Base-by-base conservation (phyloP, 2,797 vertebrate species). In the Yasuhikotakia modesta region DNA sequence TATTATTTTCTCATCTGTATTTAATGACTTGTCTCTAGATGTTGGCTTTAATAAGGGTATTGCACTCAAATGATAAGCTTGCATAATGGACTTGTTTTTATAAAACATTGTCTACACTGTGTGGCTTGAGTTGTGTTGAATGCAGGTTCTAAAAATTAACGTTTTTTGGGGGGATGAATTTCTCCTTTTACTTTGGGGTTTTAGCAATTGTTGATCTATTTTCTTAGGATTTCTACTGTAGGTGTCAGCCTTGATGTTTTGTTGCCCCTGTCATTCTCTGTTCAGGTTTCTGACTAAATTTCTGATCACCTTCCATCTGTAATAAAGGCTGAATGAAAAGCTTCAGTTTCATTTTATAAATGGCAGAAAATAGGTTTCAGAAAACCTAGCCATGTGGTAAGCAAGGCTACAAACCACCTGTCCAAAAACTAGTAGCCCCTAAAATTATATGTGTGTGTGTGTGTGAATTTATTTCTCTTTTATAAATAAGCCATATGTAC, bases 41-140 rank as follows among this genome's bases (percentile, higher is more conserved):
- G 68, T 74, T 50, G 69, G 60, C 35, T 73, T 74, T 35, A 24
- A 50, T 70, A 30, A 45, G 73, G 74, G 65, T 27, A 16, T 61
- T 57, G 16, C 58, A 73, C 53, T 78, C 35, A 61, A 7, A 43
- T 60, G 19, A 70, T 58, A 58, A 69, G 45, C 64, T 73, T 43
- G 57, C 60, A 64, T 79, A 66, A 63, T 46, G 63, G 63, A 63
- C 39, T 65, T 80, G 79, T 79, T 84, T 84, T 80, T 84, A 79
- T 73, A 64, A 82, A 85, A 76, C 78, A 43, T 78, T 71, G 65
- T 80, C 55, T 67, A 24, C 32, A 39, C 21, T 65, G 48, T 52
- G 32, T 71, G 58, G 68, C 60, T 70, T 55, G 48, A 55, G 67
- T 78, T 50, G 35, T 16, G 35, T 82, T 69, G 73, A 63, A 66